Base-by-base conservation (phyloP, 2,888 invertebrate genomes). In the Amphimallon solstitiale region DNA sequence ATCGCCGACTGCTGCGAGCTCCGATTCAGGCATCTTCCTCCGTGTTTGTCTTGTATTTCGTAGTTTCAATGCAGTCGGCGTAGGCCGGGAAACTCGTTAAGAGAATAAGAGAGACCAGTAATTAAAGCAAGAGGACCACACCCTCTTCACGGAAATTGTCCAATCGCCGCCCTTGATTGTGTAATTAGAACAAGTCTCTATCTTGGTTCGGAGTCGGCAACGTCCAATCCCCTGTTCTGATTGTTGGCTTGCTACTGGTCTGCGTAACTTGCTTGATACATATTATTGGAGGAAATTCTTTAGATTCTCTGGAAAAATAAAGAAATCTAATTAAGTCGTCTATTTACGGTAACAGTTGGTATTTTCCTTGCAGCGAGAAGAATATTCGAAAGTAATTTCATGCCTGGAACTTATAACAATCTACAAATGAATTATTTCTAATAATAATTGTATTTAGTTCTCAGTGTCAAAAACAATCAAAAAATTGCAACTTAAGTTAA, bases 111-210 rank as follows among this genome's bases (percentile, higher is more conserved):
- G 66, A 67, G 74, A 70, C 71, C 69, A 80, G 80, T 80, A 81
- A 81, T 81, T 81, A 81, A 81, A 80, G 78, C 80, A 75, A 70
- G 49, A 62, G 66, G 71, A 72, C 73, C 77, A 75, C 80, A 76
- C 80, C 80, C 79, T 74, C 65, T 43, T 68, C 69, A 68, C 68
- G 70, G 71, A 72, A 74, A 73, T 72, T 73, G 70, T 51, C 82
- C 82, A 82, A 82, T 80, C 71, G 70, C 69, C 68, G 70, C 65
- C 71, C 76, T 82, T 82, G 82, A 82, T 82, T 81, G 78, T 77
- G 79, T 82, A 82, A 82, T 82, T 81, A 81, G 80, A 81, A 81
- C 81, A 80, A 79, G 77, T 76, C 79, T 73, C 74, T 75, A 74
- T 75, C 77, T 75, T 70, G 76, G 76, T 71, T 74, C 75, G 73